These are phyloP conservation scores for Eciton burchellii DNA, from an alignment of 1,140 invertebrate species.

Conservation along the genomic window DNA sequence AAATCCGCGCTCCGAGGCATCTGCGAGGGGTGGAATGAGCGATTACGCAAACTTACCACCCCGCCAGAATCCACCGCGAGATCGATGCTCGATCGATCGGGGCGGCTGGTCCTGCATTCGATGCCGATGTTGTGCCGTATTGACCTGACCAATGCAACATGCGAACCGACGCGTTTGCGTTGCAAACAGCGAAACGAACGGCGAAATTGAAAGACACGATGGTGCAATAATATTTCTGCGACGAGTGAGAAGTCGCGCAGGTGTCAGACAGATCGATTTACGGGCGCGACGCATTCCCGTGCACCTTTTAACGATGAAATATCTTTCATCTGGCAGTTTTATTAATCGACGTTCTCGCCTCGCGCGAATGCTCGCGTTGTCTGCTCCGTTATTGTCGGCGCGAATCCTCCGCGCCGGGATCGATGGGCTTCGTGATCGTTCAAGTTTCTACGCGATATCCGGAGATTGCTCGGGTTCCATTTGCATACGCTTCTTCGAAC, in stretches of 20 bases:
- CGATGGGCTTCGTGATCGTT: conserved; percentile 5
- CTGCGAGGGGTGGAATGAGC: neutral
- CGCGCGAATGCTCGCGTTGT: neutral
- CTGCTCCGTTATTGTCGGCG: neutral
- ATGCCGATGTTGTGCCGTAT: conserved; percentile 43
- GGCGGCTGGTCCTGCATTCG: neutral
- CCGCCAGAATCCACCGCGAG: conserved; percentile 1
- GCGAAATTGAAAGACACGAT: conserved; percentile 40
- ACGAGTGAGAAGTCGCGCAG: neutral
- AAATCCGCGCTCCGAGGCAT: neutral
- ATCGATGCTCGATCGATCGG: conserved; percentile 21
- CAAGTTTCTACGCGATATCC: conserved; percentile 2
- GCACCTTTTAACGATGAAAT: neutral
- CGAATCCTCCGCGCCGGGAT: neutral
- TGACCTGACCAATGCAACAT: conserved; percentile 44
- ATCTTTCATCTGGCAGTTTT: neutral
- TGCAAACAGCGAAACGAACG: conserved; percentile 20
- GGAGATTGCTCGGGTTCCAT: neutral
- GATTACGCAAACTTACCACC: conserved; percentile 48
- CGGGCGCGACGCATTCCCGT: neutral
- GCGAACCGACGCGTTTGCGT: conserved; percentile 19
- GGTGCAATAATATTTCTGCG: conserved; percentile 22
- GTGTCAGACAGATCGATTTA: conserved; percentile 25
- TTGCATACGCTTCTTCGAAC: conserved; percentile 29
- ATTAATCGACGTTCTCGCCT: conserved; percentile 9